phyloP scores from a whole-genome alignment of 2,888 invertebrate species.

The Orthosia gothica region DNA sequence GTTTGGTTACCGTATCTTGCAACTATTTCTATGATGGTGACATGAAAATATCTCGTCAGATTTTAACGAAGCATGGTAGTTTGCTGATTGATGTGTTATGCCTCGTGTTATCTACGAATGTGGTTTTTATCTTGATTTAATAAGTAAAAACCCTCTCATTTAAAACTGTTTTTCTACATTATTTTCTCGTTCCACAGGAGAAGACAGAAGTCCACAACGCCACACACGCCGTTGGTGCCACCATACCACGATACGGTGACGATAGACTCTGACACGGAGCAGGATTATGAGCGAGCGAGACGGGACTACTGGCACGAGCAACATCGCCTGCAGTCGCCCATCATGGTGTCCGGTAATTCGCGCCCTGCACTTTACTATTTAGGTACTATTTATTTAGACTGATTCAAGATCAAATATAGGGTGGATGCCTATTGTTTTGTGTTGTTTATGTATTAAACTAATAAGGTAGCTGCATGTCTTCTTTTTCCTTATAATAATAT shows the following conservation, averaged over 20 bases:
- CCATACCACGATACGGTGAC: conserved; percentile 91
- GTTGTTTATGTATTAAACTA: no score
- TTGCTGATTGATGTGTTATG: conserved; percentile 28
- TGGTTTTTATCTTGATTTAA: not conserved
- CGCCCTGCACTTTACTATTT: not conserved
- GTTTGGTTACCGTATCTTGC: not conserved
- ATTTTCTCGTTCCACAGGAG: conserved; percentile 71
- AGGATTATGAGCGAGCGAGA: conserved; percentile 82
- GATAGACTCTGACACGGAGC: conserved; percentile 87
- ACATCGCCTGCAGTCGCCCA: conserved; percentile 81
- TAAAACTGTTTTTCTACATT: not conserved
- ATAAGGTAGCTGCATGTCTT: no score
- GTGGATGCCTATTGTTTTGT: no score
- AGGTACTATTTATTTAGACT: no score
- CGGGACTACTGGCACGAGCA: conserved; percentile 86
- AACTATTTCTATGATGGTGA: not conserved
- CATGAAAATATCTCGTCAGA: not conserved
- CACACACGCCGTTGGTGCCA: conserved; percentile 93
- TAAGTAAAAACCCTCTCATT: not conserved
- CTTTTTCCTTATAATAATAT: no score
- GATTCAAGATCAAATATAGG: no score
- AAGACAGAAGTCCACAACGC: conserved; percentile 91
- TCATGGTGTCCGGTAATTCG: conserved; percentile 85
- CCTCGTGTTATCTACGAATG: conserved; percentile 4
- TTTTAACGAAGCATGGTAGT: conserved; percentile 42